Evolutionary conservation across 2,113 vertebrate genomes (phyloP).

Genomic region (Zosterops borbonicus): DNA sequence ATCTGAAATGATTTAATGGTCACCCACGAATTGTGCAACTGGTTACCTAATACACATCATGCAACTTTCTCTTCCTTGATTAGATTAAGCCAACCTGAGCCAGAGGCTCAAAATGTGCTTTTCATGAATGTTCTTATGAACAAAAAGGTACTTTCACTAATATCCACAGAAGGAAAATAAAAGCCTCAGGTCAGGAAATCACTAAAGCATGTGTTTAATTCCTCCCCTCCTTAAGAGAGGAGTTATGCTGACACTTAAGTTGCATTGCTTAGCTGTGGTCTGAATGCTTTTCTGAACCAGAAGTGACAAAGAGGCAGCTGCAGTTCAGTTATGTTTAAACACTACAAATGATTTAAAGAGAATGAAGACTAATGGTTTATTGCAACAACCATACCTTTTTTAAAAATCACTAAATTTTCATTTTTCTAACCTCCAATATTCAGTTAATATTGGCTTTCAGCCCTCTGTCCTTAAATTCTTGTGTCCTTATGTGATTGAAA

Average conservation of each 20-base stretch:
- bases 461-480: background rate
- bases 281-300: conserved; percentile 38
- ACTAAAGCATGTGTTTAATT: conserved; percentile 63
- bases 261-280: background rate
- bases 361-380: conserved; percentile 4
- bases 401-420: background rate
- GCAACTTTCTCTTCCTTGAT: conserved; percentile 42
- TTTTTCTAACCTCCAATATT: background rate
- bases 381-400: background rate
- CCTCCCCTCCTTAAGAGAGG: conserved; percentile 15
- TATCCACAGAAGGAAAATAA: conserved; percentile 67
- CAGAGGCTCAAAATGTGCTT: conserved; percentile 51
- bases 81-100: conserved; percentile 56
- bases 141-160: conserved; percentile 65
- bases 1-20: background rate
- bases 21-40: conserved; percentile 22
- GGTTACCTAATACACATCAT: background rate
- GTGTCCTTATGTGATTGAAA: background rate
- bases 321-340: background rate
- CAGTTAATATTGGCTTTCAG: background rate
- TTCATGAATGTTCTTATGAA: conserved; percentile 42
- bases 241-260: background rate
- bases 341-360: background rate
- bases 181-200: conserved; percentile 61
- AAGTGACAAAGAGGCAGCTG: background rate